phyloP scores from a whole-genome alignment of 2,888 invertebrate genomes.

The Scaeva pyrastri region DNA sequence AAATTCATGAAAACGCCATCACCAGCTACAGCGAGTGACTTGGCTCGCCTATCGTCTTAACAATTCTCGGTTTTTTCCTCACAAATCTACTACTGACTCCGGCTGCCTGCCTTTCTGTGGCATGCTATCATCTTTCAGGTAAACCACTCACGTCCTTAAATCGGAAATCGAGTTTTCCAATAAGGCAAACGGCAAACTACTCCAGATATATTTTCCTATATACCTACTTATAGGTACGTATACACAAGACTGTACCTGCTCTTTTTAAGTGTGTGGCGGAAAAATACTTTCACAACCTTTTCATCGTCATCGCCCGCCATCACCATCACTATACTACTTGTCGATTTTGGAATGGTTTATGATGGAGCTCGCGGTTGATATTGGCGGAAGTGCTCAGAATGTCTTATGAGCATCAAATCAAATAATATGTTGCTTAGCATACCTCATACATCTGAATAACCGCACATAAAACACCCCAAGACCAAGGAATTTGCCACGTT shows the following conservation, averaged over 20 bases:
- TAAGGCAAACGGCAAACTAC: conserved; percentile 59
- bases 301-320: conserved; percentile 67
- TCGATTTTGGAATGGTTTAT: not conserved
- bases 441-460: conserved; percentile 62
- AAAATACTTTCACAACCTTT: conserved; percentile 54
- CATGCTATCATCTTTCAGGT: conserved; percentile 48
- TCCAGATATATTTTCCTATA: no score
- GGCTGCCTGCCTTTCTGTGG: not conserved
- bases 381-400: conserved; percentile 45
- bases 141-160: conserved; percentile 68
- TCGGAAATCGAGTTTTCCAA: conserved; percentile 73
- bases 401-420: conserved; percentile 67
- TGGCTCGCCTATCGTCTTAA: not conserved
- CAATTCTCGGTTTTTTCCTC: not conserved
- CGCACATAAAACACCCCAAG: conserved; percentile 32
- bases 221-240: not conserved
- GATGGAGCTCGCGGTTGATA: conserved; percentile 13
- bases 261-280: conserved; percentile 8
- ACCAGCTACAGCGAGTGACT: conserved; percentile 32
- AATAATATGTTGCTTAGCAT: conserved; percentile 68
- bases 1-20: conserved; percentile 59
- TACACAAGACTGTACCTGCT: not conserved
- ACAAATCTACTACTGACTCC: conserved; percentile 25
- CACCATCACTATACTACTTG: conserved; percentile 35
- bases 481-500: conserved; percentile 28